These are phyloP conservation scores for Panagrolaimus sp. DNA, from an alignment of 1,140 invertebrate species.

Conservation along the genomic window DNA sequence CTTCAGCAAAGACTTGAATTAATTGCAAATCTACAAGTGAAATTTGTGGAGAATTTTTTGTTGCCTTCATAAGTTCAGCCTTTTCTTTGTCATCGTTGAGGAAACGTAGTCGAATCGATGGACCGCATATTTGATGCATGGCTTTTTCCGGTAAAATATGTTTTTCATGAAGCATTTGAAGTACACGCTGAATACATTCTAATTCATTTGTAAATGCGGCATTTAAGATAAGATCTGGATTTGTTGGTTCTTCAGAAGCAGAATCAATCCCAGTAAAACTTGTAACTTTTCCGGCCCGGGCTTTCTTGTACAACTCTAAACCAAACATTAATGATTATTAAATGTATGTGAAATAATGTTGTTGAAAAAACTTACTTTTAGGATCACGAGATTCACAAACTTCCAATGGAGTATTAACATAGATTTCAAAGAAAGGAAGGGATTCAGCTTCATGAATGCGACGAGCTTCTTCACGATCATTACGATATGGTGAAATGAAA, in stretches of 20 bases:
- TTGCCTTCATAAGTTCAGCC: slow-evolving; percentile 24
- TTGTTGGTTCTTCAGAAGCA: slow-evolving; percentile 79
- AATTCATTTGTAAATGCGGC: slow-evolving; percentile 75
- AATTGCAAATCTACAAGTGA: slow-evolving; percentile 80
- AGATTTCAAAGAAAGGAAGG: slow-evolving; percentile 71
- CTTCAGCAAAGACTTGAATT: slow-evolving; percentile 88
- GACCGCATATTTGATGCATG: slow-evolving; percentile 40
- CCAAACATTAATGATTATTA: neutral
- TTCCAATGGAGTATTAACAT: slow-evolving; percentile 85
- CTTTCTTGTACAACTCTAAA: slow-evolving; percentile 89
- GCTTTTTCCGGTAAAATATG: slow-evolving; percentile 48
- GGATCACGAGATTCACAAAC: slow-evolving; percentile 91
- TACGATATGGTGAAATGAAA: slow-evolving; percentile 89
- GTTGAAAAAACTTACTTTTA: slow-evolving; percentile 64
- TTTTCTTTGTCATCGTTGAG: slow-evolving; percentile 23
- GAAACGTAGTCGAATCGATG: slow-evolving; percentile 43
- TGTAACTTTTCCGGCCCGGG: slow-evolving; percentile 83
- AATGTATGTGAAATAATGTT: slow-evolving; percentile 2
- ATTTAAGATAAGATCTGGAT: slow-evolving; percentile 79
- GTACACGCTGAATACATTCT: slow-evolving; percentile 69
- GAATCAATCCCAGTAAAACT: slow-evolving; percentile 96
- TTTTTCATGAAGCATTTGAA: slow-evolving; percentile 47
- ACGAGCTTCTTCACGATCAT: slow-evolving; percentile 64
- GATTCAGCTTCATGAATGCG: neutral
- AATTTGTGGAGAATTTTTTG: slow-evolving; percentile 30